Base-by-base conservation (phyloP, 2,113 vertebrate genomes). In the Oncorhynchus masou region DNA sequence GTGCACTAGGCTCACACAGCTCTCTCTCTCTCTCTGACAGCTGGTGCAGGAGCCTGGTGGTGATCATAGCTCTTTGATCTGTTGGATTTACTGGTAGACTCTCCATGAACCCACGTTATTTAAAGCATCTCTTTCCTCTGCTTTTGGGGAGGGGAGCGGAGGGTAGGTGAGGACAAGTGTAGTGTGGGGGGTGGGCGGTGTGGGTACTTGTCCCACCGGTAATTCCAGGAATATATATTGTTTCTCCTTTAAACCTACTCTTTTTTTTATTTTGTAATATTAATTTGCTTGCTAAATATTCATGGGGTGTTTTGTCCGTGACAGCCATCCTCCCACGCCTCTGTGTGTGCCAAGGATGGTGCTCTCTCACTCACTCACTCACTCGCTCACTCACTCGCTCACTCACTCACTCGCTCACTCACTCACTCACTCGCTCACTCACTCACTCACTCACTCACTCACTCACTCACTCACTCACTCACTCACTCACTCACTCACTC, bases 281-380 rank as follows among this genome's bases (percentile, higher is more conserved):
- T 89, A 93, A 93, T 92, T 90, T 85, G 82, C 49, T 82, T 91
- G 86, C 88, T 92, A 90, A 90, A 93, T 94, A 94, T 94, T 91
- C 89, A 92, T 91, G 90, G 77, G 74, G 80, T 82, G 86, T 90
- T 91, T 92, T 91, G 91, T 91, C 91, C 75, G 65, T 90, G 90
- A 92, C 91, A 91, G 90, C 84, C 76, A 86, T 79, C 78, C 81
- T 91, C 89, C 91, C 89, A 74, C 77, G 86, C 88, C 88, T 45
- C 81, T 29, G 65, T 29, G 24, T 68, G 16, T 31, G 65, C 15
- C 27, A 15, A 68, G 25, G 68, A 59, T 74, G 57, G 62, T 59
- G 25, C 5, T 3, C 39, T 11, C 39, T 11, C 8, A 0, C 39
- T 45, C 39, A 2, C 39, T 39, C 34, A 2, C 34, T 39, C 8